Conservation (phyloP, 2,888 invertebrate species). For the Machimus rusticus region DNA sequence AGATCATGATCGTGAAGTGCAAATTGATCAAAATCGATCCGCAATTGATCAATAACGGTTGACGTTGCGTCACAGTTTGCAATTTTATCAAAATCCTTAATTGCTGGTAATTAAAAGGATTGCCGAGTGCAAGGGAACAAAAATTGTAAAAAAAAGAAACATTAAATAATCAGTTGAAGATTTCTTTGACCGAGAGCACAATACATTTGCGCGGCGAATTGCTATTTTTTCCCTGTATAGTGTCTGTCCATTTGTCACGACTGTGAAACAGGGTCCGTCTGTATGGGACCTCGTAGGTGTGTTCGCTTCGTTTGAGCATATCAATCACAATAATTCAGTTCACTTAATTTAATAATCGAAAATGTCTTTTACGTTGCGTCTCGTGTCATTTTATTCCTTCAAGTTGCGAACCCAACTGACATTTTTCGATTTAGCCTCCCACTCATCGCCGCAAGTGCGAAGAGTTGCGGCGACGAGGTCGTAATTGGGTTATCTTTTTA, state of each 20-base stretch:
- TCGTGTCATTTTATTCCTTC: constrained; percentile 47
- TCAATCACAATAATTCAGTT: constrained; percentile 62
- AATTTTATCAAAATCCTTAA: neutral
- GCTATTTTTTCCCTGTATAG: neutral
- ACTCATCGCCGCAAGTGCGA: neutral
- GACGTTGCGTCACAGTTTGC: neutral
- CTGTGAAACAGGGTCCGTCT: neutral
- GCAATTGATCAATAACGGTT: neutral
- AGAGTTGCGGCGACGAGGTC: neutral
- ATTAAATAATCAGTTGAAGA: neutral
- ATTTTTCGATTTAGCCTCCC: constrained; percentile 10
- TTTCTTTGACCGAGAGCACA: constrained; percentile 27
- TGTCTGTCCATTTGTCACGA: neutral
- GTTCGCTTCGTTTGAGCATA: constrained; percentile 33
- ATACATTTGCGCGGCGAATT: constrained; percentile 5
- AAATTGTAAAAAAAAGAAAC: neutral
- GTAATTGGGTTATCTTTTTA: constrained; percentile 43
- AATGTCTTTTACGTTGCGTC: constrained; percentile 48
- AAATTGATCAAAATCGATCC: neutral
- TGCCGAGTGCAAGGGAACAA: neutral
- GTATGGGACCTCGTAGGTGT: constrained; percentile 8
- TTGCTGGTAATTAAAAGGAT: constrained; percentile 3
- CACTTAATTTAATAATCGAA: constrained; percentile 60
- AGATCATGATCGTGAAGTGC: neutral
- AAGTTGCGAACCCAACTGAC: constrained; percentile 38